phyloP scores from a whole-genome alignment of 2,888 invertebrate species.

The Tiphia femorata region DNA sequence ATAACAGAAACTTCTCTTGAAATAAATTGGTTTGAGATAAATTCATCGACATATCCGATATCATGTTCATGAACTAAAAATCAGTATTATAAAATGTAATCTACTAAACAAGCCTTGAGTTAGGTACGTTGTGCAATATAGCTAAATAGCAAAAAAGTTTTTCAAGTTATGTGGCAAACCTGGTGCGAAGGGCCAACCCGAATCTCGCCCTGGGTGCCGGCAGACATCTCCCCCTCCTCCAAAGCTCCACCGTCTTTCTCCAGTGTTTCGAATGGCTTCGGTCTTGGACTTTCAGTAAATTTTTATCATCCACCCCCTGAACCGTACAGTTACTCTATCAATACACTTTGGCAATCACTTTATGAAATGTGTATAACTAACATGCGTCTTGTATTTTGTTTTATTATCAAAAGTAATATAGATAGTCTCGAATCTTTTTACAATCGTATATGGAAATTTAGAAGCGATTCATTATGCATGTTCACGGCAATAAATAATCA shows the following conservation, averaged over 20 bases:
- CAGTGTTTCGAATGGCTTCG: constrained; percentile 65
- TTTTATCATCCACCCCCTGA: constrained; percentile 67
- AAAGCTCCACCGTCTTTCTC: constrained; percentile 68
- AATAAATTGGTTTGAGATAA: no score
- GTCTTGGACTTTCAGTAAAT: constrained; percentile 66
- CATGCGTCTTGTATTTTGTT: constrained; percentile 28
- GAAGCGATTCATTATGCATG: no score
- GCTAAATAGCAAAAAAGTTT: constrained; percentile 60
- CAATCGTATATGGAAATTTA: not conserved
- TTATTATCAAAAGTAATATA: not conserved
- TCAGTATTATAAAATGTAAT: constrained; percentile 27
- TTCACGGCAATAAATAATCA: no score
- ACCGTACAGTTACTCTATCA: constrained; percentile 58
- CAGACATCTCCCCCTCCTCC: constrained; percentile 70
- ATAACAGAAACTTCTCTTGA: no score
- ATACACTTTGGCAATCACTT: constrained; percentile 39
- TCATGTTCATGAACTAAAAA: constrained; percentile 21
- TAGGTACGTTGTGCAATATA: constrained; percentile 61
- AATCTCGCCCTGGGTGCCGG: constrained; percentile 83
- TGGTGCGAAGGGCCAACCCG: constrained; percentile 84
- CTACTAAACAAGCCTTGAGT: constrained; percentile 60
- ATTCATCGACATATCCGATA: constrained; percentile 15
- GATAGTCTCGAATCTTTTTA: no score
- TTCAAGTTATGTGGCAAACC: constrained; percentile 70
- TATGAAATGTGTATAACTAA: constrained; percentile 36